Percentiles rank a stretch among this genome's conserved stretches.
phyloP scores from a whole-genome alignment of 1,140 invertebrate genomes.

The Mercenaria mercenaria region DNA sequence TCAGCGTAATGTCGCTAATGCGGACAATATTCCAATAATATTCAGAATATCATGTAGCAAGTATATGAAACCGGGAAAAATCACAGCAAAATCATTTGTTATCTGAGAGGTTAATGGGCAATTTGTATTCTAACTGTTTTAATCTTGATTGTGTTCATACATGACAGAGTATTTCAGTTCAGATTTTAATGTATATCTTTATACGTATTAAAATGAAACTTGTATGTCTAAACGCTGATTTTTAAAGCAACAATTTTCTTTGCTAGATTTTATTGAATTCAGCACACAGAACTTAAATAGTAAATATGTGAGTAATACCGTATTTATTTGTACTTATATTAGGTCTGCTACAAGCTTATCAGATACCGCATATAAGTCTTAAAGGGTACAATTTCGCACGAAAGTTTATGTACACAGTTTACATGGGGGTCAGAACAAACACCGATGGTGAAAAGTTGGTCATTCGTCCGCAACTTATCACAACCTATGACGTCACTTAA shows the following conservation, averaged over 20 bases:
- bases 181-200: too few relatives aligned
- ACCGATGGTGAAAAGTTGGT: slow-evolving; percentile 19
- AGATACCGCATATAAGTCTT: background rate
- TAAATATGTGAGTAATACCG: too few relatives aligned
- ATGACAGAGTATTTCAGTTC: too few relatives aligned
- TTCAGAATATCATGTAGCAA: background rate
- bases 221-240: too few relatives aligned
- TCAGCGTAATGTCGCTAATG: background rate
- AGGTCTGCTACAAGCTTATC: background rate
- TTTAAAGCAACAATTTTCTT: too few relatives aligned
- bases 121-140: background rate
- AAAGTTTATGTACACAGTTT: slow-evolving; percentile 14
- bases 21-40: background rate
- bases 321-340: too few relatives aligned
- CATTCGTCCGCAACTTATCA: slow-evolving; percentile 24
- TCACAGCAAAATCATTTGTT: background rate
- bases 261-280: too few relatives aligned
- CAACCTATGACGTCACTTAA: background rate
- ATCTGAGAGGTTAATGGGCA: background rate
- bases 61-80: background rate
- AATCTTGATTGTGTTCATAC: too few relatives aligned
- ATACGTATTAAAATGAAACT: too few relatives aligned
- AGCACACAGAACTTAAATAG: too few relatives aligned
- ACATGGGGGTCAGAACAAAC: background rate
- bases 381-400: background rate